Percentiles rank a stretch among this genome's conserved stretches.
Evolutionary conservation across 1,140 invertebrate species (phyloP).

Genomic region (Danaus melanippus): DNA sequence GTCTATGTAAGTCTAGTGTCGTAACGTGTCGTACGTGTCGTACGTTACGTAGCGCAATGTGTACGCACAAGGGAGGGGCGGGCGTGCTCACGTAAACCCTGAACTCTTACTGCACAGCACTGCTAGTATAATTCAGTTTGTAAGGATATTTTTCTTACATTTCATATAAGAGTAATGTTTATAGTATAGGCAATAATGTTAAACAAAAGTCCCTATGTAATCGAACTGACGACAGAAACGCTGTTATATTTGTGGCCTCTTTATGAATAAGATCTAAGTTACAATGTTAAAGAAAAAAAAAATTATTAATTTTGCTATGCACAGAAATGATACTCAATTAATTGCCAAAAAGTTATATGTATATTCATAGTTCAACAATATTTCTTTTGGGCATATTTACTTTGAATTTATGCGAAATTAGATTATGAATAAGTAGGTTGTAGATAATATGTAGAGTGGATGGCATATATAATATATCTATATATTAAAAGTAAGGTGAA

Average conservation of each 20-base stretch:
- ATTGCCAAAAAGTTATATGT: conserved; percentile 72
- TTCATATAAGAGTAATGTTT: conserved; percentile 62
- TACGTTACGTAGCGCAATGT: conserved; percentile 42
- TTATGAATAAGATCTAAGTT: conserved; percentile 72
- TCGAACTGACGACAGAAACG: conserved; percentile 71
- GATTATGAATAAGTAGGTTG: conserved; percentile 71
- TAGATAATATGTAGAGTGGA: conserved; percentile 71
- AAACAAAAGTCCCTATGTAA: conserved; percentile 71
- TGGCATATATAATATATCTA: conserved; percentile 71
- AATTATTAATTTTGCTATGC: conserved; percentile 72
- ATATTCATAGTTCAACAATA: conserved; percentile 72
- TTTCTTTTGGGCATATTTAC: conserved; percentile 72
- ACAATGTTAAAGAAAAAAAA: conserved; percentile 65
- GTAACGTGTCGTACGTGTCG: conserved; percentile 9
- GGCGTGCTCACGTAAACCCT: conserved; percentile 31
- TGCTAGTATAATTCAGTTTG: conserved; percentile 68
- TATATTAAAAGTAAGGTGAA: conserved; percentile 70
- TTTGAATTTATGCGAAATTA: conserved; percentile 71
- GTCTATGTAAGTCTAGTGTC: conserved; percentile 17
- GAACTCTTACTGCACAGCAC: conserved; percentile 65
- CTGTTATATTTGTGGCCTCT: conserved; percentile 72
- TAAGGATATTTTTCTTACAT: conserved; percentile 71
- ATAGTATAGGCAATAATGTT: conserved; percentile 68
- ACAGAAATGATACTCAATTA: conserved; percentile 72
- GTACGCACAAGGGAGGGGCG: conserved; percentile 61